These are phyloP conservation scores for Eulithis prunata DNA, from an alignment of 2,888 invertebrate genomes.

Conservation along the genomic window DNA sequence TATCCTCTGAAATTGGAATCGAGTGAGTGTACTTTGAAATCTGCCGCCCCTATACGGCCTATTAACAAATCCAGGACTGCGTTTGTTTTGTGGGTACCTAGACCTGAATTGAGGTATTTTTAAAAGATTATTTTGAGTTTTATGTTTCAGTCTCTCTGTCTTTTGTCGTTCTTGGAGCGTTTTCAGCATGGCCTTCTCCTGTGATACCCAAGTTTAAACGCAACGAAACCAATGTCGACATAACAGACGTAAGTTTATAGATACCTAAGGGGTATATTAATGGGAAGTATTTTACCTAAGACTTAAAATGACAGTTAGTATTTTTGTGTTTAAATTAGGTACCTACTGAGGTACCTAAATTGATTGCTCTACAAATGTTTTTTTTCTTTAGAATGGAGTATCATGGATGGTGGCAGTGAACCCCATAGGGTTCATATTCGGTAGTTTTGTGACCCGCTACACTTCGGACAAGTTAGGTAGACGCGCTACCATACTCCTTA, in stretches of 20 bases:
- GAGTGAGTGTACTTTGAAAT: no score
- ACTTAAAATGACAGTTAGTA: no score
- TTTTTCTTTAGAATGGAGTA: slow-evolving; percentile 57
- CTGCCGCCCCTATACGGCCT: no score
- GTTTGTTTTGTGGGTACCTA: background rate
- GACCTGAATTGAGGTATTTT: no score
- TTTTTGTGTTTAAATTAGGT: background rate
- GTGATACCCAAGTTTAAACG: slow-evolving; percentile 62
- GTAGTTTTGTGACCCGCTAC: slow-evolving; percentile 64
- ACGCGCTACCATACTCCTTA: slow-evolving; percentile 61
- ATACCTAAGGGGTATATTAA: no score
- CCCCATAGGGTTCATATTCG: slow-evolving; percentile 66
- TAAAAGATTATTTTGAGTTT: background rate
- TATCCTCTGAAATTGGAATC: no score
- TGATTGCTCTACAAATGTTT: background rate
- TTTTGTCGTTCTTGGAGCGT: slow-evolving; percentile 64
- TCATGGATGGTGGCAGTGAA: slow-evolving; percentile 65
- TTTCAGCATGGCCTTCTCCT: slow-evolving; percentile 68
- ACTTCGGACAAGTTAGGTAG: slow-evolving; percentile 67
- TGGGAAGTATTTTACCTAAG: no score
- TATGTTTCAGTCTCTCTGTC: slow-evolving; percentile 67
- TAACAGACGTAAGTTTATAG: slow-evolving; percentile 56
- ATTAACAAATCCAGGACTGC: no score
- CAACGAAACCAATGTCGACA: slow-evolving; percentile 59
- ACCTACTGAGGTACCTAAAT: background rate